phyloP scores from a whole-genome alignment of 2,113 vertebrate genomes.

The Charina bottae region DNA sequence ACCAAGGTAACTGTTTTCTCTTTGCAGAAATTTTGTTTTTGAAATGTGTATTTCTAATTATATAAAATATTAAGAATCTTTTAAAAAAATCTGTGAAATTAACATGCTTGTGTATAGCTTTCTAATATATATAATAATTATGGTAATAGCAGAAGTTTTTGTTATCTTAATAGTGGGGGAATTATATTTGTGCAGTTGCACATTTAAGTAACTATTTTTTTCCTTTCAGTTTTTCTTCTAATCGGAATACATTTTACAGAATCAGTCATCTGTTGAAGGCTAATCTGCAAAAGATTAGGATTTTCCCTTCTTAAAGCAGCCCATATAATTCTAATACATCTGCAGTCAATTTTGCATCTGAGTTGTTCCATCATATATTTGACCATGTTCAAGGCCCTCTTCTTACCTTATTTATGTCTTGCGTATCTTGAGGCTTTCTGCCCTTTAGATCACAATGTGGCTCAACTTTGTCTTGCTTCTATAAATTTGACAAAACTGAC shows the following conservation, averaged over 20 bases:
- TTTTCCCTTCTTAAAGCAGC: conserved; percentile 72
- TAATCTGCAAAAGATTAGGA: conserved; percentile 75
- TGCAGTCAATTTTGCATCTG: conserved; percentile 80
- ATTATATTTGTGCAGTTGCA: conserved; percentile 93
- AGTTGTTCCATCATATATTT: conserved; percentile 77
- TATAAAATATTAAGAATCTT: conserved; percentile 99
- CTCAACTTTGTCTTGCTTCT: conserved; percentile 60
- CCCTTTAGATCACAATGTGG: conserved; percentile 65
- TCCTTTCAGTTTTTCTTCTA: conserved; percentile 74
- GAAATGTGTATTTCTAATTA: conserved; percentile 99
- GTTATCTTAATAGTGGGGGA: conserved; percentile 94
- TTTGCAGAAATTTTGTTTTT: conserved; percentile 99
- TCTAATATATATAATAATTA: conserved; percentile 97
- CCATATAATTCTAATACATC: conserved; percentile 74
- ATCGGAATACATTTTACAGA: conserved; percentile 78
- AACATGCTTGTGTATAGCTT: conserved; percentile 99
- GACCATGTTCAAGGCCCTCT: conserved; percentile 77
- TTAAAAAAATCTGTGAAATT: conserved; percentile 99
- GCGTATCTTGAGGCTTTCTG: conserved; percentile 76
- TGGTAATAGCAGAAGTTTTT: conserved; percentile 89
- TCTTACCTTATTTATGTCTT: conserved; percentile 72
- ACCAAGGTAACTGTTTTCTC: conserved; percentile 95
- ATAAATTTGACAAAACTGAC: conserved; percentile 63
- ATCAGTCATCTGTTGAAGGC: conserved; percentile 74
- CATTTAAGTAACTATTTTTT: conserved; percentile 80